A percentile compares a stretch with the other conserved stretches of the same genome.
These are phyloP conservation scores for Eupithecia vulgata DNA, from an alignment of 2,888 invertebrate species.

Conservation along the genomic window DNA sequence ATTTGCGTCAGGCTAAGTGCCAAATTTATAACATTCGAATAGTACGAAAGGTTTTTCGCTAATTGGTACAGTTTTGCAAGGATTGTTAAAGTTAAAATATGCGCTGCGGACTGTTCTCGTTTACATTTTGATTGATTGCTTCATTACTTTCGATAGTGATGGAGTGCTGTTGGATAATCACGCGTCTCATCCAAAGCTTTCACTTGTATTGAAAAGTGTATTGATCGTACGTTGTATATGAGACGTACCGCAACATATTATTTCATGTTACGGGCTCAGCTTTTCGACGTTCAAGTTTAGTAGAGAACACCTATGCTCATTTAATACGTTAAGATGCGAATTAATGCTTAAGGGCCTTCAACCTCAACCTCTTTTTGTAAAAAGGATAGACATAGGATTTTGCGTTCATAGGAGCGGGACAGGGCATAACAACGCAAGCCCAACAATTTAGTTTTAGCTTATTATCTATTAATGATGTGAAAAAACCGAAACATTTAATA, in stretches of 20 bases:
- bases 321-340: too few species aligned
- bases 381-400: too few species aligned
- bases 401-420: too few species aligned
- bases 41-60: constrained; percentile 79
- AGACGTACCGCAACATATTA: not conserved
- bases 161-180: constrained; percentile 43
- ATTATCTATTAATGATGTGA: too few species aligned
- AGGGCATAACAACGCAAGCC: too few species aligned
- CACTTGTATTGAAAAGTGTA: constrained; percentile 16
- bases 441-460: too few species aligned
- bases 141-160: constrained; percentile 68
- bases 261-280: not conserved
- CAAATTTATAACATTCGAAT: constrained; percentile 82
- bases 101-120: constrained; percentile 80
- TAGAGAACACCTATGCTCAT: not conserved
- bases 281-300: not conserved
- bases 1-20: constrained; percentile 83
- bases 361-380: too few species aligned
- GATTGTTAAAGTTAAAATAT: constrained; percentile 84
- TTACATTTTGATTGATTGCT: constrained; percentile 80
- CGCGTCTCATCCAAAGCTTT: constrained; percentile 28
- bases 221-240: not conserved
- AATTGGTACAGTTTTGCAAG: constrained; percentile 79
- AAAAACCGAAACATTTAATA: too few species aligned
- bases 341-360: too few species aligned